phyloP scores from a whole-genome alignment of 1,140 invertebrate species.

The Papilio aristodemus region DNA sequence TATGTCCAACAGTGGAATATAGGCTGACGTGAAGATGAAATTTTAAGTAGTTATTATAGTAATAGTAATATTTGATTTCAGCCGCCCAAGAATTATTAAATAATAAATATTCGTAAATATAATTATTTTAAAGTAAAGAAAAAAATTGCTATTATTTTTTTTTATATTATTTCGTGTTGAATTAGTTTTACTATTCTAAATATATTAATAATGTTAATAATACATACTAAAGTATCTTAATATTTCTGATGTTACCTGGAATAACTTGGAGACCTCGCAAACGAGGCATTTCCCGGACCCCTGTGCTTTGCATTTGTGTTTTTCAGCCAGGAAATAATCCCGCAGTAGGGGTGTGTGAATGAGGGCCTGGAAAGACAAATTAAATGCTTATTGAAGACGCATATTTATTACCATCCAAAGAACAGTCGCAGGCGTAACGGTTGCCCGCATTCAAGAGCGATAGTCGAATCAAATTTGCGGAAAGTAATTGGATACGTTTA shows the following conservation, averaged over 20 bases:
- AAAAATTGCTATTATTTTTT: too few relatives aligned
- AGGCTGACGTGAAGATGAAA: too few relatives aligned
- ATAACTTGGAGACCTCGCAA: constrained; percentile 94
- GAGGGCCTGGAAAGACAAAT: constrained; percentile 83
- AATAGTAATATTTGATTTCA: too few relatives aligned
- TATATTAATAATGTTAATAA: too few relatives aligned
- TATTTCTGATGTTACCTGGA: constrained; percentile 81
- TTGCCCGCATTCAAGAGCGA: not conserved
- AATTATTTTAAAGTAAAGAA: too few relatives aligned
- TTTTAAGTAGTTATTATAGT: too few relatives aligned
- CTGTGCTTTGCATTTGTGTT: constrained; percentile 89
- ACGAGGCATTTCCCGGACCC: constrained; percentile 89
- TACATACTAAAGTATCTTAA: constrained; percentile 41
- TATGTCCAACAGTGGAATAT: too few relatives aligned
- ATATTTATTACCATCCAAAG: not conserved
- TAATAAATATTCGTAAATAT: too few relatives aligned
- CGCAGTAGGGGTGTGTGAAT: constrained; percentile 96
- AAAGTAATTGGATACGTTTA: constrained; percentile 7
- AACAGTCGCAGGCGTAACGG: not conserved
- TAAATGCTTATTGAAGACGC: too few relatives aligned
- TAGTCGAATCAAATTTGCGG: constrained; percentile 4
- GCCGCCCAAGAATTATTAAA: too few relatives aligned
- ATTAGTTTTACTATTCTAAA: too few relatives aligned
- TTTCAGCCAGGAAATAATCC: constrained; percentile 97
- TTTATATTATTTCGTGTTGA: too few relatives aligned